Conservation (phyloP, 1,140 invertebrate genomes). For the Meloidogyne chitwoodi region DNA sequence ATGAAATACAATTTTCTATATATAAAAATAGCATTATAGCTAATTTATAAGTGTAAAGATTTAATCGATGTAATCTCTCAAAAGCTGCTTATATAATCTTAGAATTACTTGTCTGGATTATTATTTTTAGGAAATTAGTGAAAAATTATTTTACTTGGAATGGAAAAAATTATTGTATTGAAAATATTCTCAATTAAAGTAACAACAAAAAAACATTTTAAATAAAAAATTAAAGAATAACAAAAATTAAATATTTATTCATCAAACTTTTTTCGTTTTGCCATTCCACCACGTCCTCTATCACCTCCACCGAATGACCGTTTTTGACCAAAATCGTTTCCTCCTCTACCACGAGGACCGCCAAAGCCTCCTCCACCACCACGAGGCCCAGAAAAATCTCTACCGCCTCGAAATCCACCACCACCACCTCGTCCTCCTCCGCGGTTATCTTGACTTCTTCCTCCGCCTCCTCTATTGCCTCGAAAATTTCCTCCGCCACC, state of each 20-base stretch:
- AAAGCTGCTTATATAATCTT: too few relatives aligned
- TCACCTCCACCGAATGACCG: neutral
- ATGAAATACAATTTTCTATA: too few relatives aligned
- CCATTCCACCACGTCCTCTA: neutral
- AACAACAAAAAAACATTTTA: neutral
- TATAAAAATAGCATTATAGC: too few relatives aligned
- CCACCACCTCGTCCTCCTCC: constrained; percentile 23
- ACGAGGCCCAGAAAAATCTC: constrained; percentile 27
- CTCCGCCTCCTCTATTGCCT: constrained; percentile 36
- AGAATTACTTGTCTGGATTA: too few relatives aligned
- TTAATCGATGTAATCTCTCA: too few relatives aligned
- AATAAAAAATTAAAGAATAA: neutral
- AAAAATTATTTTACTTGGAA: too few relatives aligned
- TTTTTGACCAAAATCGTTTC: neutral
- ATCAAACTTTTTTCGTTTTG: constrained; percentile 17
- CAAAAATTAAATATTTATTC: neutral
- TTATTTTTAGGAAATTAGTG: too few relatives aligned
- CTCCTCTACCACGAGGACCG: neutral
- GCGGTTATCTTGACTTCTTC: constrained; percentile 24
- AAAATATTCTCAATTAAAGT: neutral
- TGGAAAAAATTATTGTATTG: neutral
- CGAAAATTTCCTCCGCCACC: constrained; percentile 25
- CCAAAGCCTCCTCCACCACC: constrained; percentile 28
- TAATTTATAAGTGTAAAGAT: too few relatives aligned
- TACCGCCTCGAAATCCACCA: constrained; percentile 28